Base-by-base conservation (phyloP, 2,797 vertebrate genomes). In the Onychomys arenicola region DNA sequence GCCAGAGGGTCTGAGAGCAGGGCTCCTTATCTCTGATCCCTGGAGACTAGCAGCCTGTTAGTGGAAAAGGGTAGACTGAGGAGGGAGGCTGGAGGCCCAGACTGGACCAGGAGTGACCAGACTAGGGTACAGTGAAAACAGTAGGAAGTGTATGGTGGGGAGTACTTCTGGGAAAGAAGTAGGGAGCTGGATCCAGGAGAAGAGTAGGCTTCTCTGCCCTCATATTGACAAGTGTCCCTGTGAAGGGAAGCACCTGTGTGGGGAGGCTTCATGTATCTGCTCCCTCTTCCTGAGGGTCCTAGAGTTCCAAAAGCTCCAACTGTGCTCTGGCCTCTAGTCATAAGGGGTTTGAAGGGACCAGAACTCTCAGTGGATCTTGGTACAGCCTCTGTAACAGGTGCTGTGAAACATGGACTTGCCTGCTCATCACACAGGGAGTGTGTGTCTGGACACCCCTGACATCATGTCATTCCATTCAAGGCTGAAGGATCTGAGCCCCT, bases 81-180 rank as follows among this genome's bases (percentile, higher is more conserved):
- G 14, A 46, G 14, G 32, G 0, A 5, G 40, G 23, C 12, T 17
- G 4, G 21, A 0, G 46, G 76, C 40, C 78, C 2, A 0, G 84
- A 34, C 10, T 40, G 46, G 37, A 76, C 49, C 37, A 10, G 29
- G 80, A 23, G 37, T 7, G 32, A 49, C 11, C 61, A 49, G 52
- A 81, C 1, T 10, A 40, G 61, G 37, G 49, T 7, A 37, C 16
- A 61, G 78, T 13, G 55, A 49, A 40, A 43, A 49, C 19, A 21
- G 37, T n/a, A n/a, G 23, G 67, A 29, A 73, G n/a, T 40, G 69
- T n/a, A 17, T 21, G 21, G 63, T 21, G 40, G 16, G 21, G 16
- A 11, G 67, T 11, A 7, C 23, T 40, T 55, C 52, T 43, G 69
- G 57, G 23, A 87, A 40, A n/a, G 67, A 9, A 1, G 8, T 19